Base-by-base conservation (phyloP, 64 coral and sea anemone genomes). In the Actinia equina region DNA sequence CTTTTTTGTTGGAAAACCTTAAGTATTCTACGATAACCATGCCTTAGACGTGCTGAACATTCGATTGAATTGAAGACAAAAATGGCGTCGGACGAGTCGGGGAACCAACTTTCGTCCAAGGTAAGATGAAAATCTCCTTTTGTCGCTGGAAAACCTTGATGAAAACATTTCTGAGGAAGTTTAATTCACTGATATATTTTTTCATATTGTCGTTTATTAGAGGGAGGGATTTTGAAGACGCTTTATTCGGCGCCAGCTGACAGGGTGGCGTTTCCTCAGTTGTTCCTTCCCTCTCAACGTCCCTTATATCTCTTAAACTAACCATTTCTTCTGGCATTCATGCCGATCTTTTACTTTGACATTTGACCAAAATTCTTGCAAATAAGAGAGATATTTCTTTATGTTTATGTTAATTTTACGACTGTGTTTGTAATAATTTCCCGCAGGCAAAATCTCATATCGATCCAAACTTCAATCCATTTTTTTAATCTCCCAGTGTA, bases 11-110 rank as follows among this genome's bases (percentile, higher is more conserved):
- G 78, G 43, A 52, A 74, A 74, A 41, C 12, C 25, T 30, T 41
- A 42, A 74, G 69, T 74, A 74, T 74, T 74, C 69, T 30, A 74
- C 8, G 26, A 74, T 74, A 74, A 74, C 37, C 13, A 74, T 74
- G 69, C 69, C 69, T 74, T 74, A 74, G 25, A 74, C 37, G 69
- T 74, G 69, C 69, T 74, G 23, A 74, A 74, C 69, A 74, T 12
- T 74, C 69, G 69, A 74, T 74, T 41, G 69, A 74, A 41, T 74
- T 74, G 69, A 74, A 74, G 55, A 57, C 26, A 74, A 74, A 30
- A 74, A 74, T 74, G 69, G 69, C 69, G 69, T 26, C 23, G 9
- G 26, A 74, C 27, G 69, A 74, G 26, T 74, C 26, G n/a, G 69
- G 1, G 69, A 41, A 25, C 27, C 69, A 74, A 41, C 23, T 74